Conservation (phyloP, 2,888 invertebrate genomes). For the Aplocera efformata region DNA sequence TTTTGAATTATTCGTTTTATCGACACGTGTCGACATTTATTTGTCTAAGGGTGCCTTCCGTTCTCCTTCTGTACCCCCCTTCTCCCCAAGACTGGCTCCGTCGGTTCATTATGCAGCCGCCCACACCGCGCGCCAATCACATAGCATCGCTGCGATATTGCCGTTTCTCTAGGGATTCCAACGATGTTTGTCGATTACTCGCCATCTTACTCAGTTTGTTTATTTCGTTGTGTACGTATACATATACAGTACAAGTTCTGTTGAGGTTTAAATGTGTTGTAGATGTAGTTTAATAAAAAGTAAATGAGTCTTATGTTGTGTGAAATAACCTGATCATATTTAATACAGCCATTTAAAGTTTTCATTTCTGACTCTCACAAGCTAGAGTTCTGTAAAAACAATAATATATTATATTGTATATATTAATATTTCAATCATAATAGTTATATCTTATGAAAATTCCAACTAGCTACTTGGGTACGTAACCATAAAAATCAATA, state of each 20-base stretch:
- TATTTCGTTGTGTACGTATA: conserved; percentile 17
- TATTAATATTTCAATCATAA: no score
- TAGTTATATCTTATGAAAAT: no score
- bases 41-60: conserved; percentile 7
- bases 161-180: conserved; percentile 66
- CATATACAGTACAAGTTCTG: conserved; percentile 1
- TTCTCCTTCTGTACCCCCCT: conserved; percentile 37
- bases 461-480: no score
- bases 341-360: no score
- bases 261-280: background rate
- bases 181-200: conserved; percentile 54
- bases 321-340: no score
- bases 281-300: background rate
- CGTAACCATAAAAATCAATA: no score
- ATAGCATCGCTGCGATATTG: conserved; percentile 71
- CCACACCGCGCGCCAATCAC: conserved; percentile 75
- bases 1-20: no score
- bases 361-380: no score
- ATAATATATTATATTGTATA: no score
- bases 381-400: no score
- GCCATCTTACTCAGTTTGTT: conserved; percentile 23
- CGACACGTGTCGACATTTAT: no score
- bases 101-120: conserved; percentile 76
- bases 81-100: conserved; percentile 33
- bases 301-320: no score